Conservation (phyloP, 2,888 invertebrate genomes). For the Nomada ferruginata region DNA sequence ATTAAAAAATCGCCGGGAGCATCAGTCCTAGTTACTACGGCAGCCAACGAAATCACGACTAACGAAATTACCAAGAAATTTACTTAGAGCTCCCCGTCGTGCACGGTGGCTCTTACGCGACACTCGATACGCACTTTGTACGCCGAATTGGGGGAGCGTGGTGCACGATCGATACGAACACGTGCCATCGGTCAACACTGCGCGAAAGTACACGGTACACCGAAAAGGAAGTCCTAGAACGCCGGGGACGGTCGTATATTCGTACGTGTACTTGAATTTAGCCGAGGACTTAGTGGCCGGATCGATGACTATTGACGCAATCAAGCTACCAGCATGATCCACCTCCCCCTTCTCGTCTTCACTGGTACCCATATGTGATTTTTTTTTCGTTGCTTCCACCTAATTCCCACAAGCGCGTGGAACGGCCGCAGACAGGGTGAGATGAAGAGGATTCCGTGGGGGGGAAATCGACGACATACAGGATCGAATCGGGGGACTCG, state of each 20-base stretch:
- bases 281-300: conserved; percentile 71
- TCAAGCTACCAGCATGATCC: conserved; percentile 77
- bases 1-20: conserved; percentile 16
- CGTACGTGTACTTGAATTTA: conserved; percentile 71
- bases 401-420: conserved; percentile 73
- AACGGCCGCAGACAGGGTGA: conserved; percentile 14
- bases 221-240: conserved; percentile 61
- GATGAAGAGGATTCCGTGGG: conserved; percentile 16
- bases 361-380: conserved; percentile 79
- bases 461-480: conserved; percentile 42
- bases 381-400: conserved; percentile 59
- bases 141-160: conserved; percentile 48
- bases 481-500: conserved; percentile 56
- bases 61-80: conserved; percentile 57
- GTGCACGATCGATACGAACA: conserved; percentile 57
- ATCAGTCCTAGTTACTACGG: not conserved
- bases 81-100: conserved; percentile 38
- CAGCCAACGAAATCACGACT: conserved; percentile 54
- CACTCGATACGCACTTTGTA: conserved; percentile 64
- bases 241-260: conserved; percentile 37
- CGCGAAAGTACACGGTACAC: conserved; percentile 58
- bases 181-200: conserved; percentile 67
- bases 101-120: conserved; percentile 51
- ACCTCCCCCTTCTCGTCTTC: conserved; percentile 41
- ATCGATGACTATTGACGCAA: conserved; percentile 77